Conservation (phyloP, 2,113 vertebrate species). For the Sclerurus mexicanus region DNA sequence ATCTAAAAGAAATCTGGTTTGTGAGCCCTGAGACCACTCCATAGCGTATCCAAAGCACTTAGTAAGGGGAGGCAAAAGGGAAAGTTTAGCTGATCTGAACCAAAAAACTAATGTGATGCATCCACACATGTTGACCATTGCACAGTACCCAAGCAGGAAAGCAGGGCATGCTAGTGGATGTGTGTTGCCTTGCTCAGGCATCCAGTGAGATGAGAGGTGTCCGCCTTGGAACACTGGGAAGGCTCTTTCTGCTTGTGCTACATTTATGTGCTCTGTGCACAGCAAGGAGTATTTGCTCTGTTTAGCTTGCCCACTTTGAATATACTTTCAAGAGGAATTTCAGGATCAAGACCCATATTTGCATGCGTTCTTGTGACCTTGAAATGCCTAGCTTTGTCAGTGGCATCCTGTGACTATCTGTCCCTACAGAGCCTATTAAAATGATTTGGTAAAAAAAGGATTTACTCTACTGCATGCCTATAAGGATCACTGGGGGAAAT, state of each 20-base stretch:
- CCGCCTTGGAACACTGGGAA: not conserved
- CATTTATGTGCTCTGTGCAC: not conserved
- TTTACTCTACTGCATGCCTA: not conserved
- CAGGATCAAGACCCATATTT: not conserved
- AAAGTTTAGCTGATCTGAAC: not conserved
- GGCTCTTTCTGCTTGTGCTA: not conserved
- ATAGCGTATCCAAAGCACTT: not conserved
- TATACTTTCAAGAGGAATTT: not conserved
- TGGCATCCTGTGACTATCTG: not conserved
- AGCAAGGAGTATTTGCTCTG: not conserved
- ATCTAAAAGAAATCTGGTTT: not conserved
- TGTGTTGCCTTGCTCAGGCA: fast-evolving
- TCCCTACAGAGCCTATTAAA: not conserved
- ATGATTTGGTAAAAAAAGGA: not conserved
- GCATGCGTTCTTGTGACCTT: not conserved
- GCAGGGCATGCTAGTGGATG: not conserved
- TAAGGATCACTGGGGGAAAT: not conserved
- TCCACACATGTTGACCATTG: not conserved
- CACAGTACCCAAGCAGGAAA: not conserved
- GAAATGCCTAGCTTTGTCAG: not conserved
- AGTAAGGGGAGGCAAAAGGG: not conserved
- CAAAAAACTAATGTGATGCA: not conserved
- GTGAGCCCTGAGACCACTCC: not conserved
- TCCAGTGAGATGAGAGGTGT: no score
- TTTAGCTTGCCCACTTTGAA: not conserved